Base-by-base conservation (phyloP, 2,113 vertebrate species). In the Stegastes partitus region DNA sequence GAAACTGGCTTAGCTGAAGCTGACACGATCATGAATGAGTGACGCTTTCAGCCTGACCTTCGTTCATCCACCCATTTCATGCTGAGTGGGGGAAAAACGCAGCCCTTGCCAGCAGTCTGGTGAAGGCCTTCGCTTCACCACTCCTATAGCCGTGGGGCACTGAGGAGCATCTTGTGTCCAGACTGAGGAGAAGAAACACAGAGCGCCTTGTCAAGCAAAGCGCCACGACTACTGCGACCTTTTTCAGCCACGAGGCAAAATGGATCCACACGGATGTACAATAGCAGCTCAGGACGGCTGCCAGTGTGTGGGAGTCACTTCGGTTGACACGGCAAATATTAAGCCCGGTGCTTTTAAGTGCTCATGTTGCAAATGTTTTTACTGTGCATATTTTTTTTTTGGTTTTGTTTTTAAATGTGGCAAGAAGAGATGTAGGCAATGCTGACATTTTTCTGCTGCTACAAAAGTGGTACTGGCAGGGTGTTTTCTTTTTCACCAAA, bases 401-500 rank as follows among this genome's bases (percentile, higher is more conserved):
- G n/a, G n/a, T n/a, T n/a, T n/a, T n/a, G n/a, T n/a, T n/a, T 28
- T 42, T 11, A 16, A 55, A 62, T 61, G 37, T 14, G 25, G 74
- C 23, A 64, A 54, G 15, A 37, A 26, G 42, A 80, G 0, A 50
- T 58, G 25, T 42, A 64, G 49, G 19, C 44, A 25, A 80, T 66
- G 63, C 55, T 26, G 19, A 75, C 28, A 25, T 70, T 62, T 63
- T 25, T 45, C 68, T 77, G 64, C 28, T 34, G 59, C 69, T 34
- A 22, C 61, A 65, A 16, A 68, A 74, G 63, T 14, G 14, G 67
- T 71, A 66, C 61, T 45, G 45, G 65, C 39, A 0, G 37, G 53
- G 34, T 65, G 28, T 67, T 77, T 78, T 72, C 54, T 47, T 65
- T 71, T 75, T 50, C n/a, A 67, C 54, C 75, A 55, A 50, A 68